These are phyloP conservation scores for Pterobdella sp. DNA, from an alignment of 2,888 invertebrate genomes.

Conservation along the genomic window DNA sequence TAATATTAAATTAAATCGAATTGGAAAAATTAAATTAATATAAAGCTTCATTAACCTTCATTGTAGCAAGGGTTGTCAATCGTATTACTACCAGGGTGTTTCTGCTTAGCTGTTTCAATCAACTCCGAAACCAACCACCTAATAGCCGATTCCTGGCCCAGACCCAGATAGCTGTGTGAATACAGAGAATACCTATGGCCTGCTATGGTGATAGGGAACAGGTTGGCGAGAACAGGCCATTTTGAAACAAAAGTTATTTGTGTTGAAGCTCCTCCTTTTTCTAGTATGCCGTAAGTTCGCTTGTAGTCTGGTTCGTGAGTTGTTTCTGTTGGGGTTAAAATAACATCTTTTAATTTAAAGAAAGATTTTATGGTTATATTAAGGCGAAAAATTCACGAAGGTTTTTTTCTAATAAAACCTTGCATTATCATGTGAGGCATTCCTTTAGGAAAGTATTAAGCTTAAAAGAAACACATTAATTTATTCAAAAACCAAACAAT, in stretches of 20 bases:
- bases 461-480: too few species aligned
- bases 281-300: conserved; percentile 50
- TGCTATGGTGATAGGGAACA: conserved; percentile 42
- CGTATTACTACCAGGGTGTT: not conserved
- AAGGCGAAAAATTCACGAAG: too few species aligned
- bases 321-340: not conserved
- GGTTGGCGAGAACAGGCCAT: conserved; percentile 43
- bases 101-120: conserved; percentile 29
- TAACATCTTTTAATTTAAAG: too few species aligned
- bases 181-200: conserved; percentile 45
- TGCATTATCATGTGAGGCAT: too few species aligned
- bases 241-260: conserved; percentile 53
- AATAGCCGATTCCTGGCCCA: conserved; percentile 43
- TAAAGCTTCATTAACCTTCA: conserved; percentile 12
- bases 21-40: not conserved
- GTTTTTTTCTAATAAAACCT: too few species aligned
- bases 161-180: conserved; percentile 47
- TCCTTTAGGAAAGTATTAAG: too few species aligned
- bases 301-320: not conserved
- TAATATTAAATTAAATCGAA: not conserved
- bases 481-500: too few species aligned
- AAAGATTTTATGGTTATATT: too few species aligned
- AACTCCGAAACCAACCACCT: conserved; percentile 38
- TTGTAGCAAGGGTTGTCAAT: conserved; percentile 27
- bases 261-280: conserved; percentile 56